Percentiles rank a stretch among this genome's conserved stretches.
These are phyloP conservation scores for Hylaeus anthracinus DNA, from an alignment of 1,140 invertebrate genomes.

Conservation along the genomic window DNA sequence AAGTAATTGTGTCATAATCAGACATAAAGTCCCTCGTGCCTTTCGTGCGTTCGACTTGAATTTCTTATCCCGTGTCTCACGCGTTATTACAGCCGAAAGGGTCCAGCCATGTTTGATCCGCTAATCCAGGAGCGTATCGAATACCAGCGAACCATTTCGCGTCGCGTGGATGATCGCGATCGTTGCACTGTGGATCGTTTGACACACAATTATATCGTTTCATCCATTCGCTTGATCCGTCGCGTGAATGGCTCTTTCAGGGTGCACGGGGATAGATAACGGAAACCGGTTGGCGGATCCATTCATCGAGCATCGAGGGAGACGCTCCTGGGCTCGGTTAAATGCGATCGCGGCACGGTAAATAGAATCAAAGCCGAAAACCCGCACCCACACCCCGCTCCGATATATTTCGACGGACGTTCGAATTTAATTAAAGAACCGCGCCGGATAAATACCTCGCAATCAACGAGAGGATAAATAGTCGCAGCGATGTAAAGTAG, in stretches of 20 bases:
- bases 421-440: conserved; percentile 19
- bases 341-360: conserved; percentile 16
- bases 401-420: conserved; percentile 4
- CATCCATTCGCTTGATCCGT: conserved; percentile 16
- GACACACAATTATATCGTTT: conserved; percentile 11
- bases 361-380: conserved; percentile 24
- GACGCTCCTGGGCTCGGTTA: conserved; percentile 8
- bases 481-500: not conserved
- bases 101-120: no score
- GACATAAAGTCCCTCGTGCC: no score
- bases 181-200: not conserved
- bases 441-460: conserved; percentile 1
- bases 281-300: conserved; percentile 12
- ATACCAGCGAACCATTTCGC: no score
- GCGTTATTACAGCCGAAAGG: no score
- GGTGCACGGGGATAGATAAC: conserved; percentile 10
- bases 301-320: not conserved
- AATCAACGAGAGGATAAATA: conserved; percentile 20
- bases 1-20: no score
- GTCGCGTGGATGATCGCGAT: not conserved
- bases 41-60: no score
- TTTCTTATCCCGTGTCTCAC: no score
- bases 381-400: not conserved
- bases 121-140: no score
- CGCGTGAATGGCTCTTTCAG: conserved; percentile 14